phyloP scores from a whole-genome alignment of 64 coral and sea anemone genomes.

The Cladopsammia gracilis region DNA sequence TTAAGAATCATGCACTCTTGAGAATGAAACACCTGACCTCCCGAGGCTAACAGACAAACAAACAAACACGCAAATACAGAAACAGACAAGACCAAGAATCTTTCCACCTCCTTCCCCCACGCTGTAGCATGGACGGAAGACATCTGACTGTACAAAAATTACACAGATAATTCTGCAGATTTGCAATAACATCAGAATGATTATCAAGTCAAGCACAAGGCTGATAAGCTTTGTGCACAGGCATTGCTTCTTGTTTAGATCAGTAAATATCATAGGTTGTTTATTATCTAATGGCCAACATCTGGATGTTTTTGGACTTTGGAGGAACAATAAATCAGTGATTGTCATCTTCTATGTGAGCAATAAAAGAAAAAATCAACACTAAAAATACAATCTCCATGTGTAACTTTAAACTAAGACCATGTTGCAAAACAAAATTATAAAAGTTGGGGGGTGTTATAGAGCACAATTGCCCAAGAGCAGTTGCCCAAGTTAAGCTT shows the following conservation, averaged over 20 bases:
- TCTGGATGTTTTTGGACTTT: slow-evolving; percentile 33
- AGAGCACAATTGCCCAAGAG: too few relatives aligned
- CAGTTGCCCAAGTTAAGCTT: too few relatives aligned
- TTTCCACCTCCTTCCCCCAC: slow-evolving; percentile 51
- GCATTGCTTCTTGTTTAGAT: slow-evolving; percentile 21
- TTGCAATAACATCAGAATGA: slow-evolving; percentile 58
- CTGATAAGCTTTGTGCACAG: slow-evolving; percentile 49
- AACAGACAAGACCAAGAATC: slow-evolving; percentile 16
- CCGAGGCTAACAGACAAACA: not conserved
- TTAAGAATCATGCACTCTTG: too few relatives aligned
- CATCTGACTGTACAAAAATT: slow-evolving; percentile 59
- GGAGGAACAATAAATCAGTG: slow-evolving; percentile 54
- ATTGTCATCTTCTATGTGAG: not conserved
- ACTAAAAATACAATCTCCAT: not conserved
- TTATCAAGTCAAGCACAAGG: slow-evolving; percentile 57
- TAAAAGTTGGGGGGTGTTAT: too few relatives aligned
- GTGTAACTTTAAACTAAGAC: too few relatives aligned
- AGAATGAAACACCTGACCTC: too few relatives aligned
- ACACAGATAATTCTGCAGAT: slow-evolving; percentile 64
- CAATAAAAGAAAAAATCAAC: not conserved
- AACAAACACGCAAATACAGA: not conserved
- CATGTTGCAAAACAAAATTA: too few relatives aligned
- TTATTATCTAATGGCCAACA: not conserved
- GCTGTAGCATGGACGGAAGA: slow-evolving; percentile 50
- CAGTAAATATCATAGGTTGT: not conserved